Percentiles rank a stretch among this genome's conserved stretches.
Conservation (phyloP, 2,797 vertebrate genomes). For the Notoglanidium macrostoma region DNA sequence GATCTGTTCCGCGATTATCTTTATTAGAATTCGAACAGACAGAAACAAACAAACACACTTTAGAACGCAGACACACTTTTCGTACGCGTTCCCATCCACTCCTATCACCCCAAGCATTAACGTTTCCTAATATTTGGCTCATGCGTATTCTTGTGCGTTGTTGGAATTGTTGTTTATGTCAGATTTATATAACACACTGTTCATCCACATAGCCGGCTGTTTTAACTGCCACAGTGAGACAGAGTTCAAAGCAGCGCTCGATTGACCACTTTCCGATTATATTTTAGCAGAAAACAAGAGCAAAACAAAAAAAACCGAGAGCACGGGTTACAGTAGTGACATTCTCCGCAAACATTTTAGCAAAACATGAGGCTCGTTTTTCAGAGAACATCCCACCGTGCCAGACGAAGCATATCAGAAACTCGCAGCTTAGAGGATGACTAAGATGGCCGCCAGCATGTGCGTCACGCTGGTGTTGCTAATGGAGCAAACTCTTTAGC, state of each 20-base stretch:
- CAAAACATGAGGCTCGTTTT: slow-evolving; percentile 1
- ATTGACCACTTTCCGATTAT: not conserved
- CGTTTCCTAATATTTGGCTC: not conserved
- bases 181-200: too few species aligned
- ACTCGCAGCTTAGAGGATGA: slow-evolving; percentile 1
- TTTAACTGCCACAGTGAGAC: not conserved
- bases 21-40: not conserved
- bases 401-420: slow-evolving; percentile 20
- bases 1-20: not conserved
- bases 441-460: slow-evolving; percentile 28
- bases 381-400: slow-evolving; percentile 2
- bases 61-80: not conserved
- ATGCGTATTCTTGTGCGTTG: not conserved
- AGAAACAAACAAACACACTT: not conserved
- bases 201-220: not conserved
- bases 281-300: not conserved
- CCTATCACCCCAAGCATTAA: not conserved
- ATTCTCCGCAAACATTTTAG: not conserved
- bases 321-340: not conserved
- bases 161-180: not conserved
- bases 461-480: slow-evolving; percentile 7
- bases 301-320: not conserved
- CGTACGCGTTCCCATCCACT: not conserved
- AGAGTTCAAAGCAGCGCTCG: too few species aligned
- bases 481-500: slow-evolving; percentile 14